Evolutionary conservation across 2,888 invertebrate genomes (phyloP), one percentile per base, ranked within the genome.

Genomic region (Elysia crispata): DNA sequence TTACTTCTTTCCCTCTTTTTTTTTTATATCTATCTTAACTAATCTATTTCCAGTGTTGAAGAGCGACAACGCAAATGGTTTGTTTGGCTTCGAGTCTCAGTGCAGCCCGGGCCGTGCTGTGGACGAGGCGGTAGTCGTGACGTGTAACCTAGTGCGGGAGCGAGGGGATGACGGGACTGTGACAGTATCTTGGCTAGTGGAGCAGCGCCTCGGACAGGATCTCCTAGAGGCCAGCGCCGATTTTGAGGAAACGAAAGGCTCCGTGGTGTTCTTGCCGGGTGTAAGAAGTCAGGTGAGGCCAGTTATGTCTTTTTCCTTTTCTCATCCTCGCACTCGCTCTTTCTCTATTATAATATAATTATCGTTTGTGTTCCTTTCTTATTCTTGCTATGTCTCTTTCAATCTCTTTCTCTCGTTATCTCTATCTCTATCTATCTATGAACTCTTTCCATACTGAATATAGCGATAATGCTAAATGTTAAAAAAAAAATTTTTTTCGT

Each of bases 11-110:
- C n/a, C n/a, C n/a, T n/a, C n/a, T n/a, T n/a, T n/a, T n/a, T n/a
- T n/a, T n/a, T n/a, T n/a, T n/a, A n/a, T n/a, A n/a, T n/a, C n/a
- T n/a, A n/a, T n/a, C 11, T 3, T 41, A 41, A 6, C 41, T 41
- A 3, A 1, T 60, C 31, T 60, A 20, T 28, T 23, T 84, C 60
- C 85, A 91, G 91, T 91, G 49, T 77, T 91, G 82, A 91, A 91
- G 85, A 91, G 91, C 86, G 91, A 91, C 87, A 90, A 90, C 86
- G 91, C 91, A 66, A 91, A 91, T 84, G 91, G 91, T 5, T 81
- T 91, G 81, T 91, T 91, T 82, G 88, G 88, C n/a, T 89, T 91
- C 75, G 76, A 82, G 30, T 86, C 86, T 15, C 83, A 80, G 1
- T 91, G 91, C 83, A 79, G 79, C 6, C 89, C 90, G 1, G 73